Base-by-base conservation (phyloP, 2,797 vertebrate genomes). In the Macropodus opercularis region DNA sequence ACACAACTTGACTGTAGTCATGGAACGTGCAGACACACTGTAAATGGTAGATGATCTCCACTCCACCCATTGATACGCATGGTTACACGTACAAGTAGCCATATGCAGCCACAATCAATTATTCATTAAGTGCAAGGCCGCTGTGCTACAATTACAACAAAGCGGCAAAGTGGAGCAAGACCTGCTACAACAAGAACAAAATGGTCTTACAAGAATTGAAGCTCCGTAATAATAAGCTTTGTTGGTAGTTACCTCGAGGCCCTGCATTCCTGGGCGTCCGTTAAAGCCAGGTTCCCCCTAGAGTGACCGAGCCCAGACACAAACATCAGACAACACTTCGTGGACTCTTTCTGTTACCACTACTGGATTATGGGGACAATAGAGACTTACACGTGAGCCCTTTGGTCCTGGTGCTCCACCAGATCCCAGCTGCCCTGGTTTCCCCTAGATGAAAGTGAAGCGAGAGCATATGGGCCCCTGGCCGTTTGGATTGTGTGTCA, bases 271-370 rank as follows among this genome's bases (percentile, higher is more conserved):
- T 39, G 60, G 87, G 39, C 89, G 91, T 63, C 95, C 94, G 72
- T 95, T 94, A 50, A 86, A 60, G n/a, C 94, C 93, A 57, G 89
- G 49, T 57, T 92, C 83, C 0, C 96, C 95, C 95, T 98, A 27
- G 53, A 74, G 77, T 76, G 78, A 80, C 31, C 46, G 13, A 73
- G n/a, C 29, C 34, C 51, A 75, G 65, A 81, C 40, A 66, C 73
- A 35, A 53, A 61, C 34, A 46, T 81, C 39, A 77, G 55, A 72
- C 39, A 9, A 36, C 22, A 40, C 21, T 46, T 47, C 39, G 29
- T 56, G 53, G 36, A 60, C 54, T 73, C 34, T 52, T 49, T 59
- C 14, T 38, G 35, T 69, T 34, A 38, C 38, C 44, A 64, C 29
- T 26, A 2, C 26, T 43, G 71, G 72, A 72, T 80, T 64, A 71